Evolutionary conservation across 2,113 vertebrate genomes (phyloP).

Genomic region (Tonatia bakeri): DNA sequence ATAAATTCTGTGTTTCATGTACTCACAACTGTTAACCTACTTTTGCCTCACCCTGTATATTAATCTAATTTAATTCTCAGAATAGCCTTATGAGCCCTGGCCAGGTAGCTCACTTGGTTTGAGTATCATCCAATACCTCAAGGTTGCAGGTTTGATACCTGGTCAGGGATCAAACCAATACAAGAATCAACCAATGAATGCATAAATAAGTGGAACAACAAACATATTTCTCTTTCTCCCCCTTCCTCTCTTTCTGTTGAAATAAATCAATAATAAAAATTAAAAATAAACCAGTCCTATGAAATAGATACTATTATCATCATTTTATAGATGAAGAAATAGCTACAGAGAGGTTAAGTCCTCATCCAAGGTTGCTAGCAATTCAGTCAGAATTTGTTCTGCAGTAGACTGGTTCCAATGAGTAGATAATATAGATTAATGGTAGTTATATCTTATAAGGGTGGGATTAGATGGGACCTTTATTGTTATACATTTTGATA

Average conservation of each 20-base stretch:
- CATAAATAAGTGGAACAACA: too few relatives aligned
- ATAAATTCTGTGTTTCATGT: neutral
- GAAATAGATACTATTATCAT: neutral
- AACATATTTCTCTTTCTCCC: too few relatives aligned
- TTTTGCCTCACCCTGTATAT: neutral
- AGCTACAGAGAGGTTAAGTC: neutral
- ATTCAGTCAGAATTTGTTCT: slow-evolving; percentile 13
- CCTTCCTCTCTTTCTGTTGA: too few relatives aligned
- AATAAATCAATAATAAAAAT: too few relatives aligned
- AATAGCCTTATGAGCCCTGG: neutral
- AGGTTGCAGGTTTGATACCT: too few relatives aligned
- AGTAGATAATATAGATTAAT: neutral
- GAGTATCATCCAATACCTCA: too few relatives aligned
- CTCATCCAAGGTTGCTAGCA: neutral
- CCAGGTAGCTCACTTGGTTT: too few relatives aligned
- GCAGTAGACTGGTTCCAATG: neutral
- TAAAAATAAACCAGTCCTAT: neutral
- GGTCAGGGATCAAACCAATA: too few relatives aligned
- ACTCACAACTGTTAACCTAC: neutral
- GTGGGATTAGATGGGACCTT: neutral
- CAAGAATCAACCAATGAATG: too few relatives aligned
- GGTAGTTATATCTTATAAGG: neutral
- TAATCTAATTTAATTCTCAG: neutral
- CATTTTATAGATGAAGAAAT: slow-evolving; percentile 5
- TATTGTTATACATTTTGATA: neutral